Base-by-base conservation (phyloP, 2,113 vertebrate genomes). In the Oophaga pumilio region DNA sequence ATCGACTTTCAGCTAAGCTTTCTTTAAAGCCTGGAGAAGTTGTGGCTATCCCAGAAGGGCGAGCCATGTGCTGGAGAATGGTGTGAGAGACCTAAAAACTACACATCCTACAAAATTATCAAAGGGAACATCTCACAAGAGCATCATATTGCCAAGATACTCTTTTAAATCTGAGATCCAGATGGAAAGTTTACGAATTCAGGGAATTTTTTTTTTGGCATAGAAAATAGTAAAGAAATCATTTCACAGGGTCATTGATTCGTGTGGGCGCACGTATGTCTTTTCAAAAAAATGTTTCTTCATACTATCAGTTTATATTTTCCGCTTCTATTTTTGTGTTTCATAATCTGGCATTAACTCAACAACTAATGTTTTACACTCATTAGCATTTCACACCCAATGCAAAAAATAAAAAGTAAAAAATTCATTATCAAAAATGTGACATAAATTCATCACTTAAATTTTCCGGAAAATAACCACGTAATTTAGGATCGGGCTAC, bases 261-360 rank as follows among this genome's bases (percentile, higher is more conserved):
- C 9, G 15, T 33, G 28, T 43, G 28, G 6, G 17, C 10, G 69
- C 14, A 24, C 20, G 20, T 9, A 22, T 20, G 60, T 69, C 33
- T 8, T 33, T 71, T 43, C 1, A 43, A 43, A 43, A 43, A 43
- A 43, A 56, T 13, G 8, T 56, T 71, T 71, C 28, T 71, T 33
- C 68, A 71, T 71, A 33, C 17, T 71, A 28, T 71, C 15, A 71
- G 14, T 74, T 50, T 74, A 10, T 74, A 9, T 17, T 71, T 1
- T 28, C 15, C 2, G 17, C 20, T 18, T 8, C 33, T 18, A 33
- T 49, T 64, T 64, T n/a, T 81, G 53, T 82, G 59, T 43, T 8
- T 33, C 18, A 2, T 80, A 59, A 82, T 82, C 28, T 64, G 79
- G 59, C 57, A 64, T 82, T 62, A 62, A 82, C 57, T 49, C 28